Evolutionary conservation across 2,888 invertebrate genomes (phyloP), one percentile per base, ranked within the genome.

Genomic region (Thera britannica): DNA sequence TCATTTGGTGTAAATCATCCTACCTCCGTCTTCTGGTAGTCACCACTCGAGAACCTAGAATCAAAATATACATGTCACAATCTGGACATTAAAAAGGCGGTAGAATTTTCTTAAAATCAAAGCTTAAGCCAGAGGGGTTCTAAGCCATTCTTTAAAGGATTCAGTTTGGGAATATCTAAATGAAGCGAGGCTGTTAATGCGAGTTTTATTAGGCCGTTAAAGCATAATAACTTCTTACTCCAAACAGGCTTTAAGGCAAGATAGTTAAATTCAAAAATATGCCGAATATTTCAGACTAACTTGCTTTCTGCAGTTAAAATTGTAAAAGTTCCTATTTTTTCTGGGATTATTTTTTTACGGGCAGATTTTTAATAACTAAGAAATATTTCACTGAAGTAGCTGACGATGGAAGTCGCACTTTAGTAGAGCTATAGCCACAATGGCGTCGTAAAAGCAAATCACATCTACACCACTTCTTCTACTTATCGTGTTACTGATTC

Each of bases 111-210:
- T 54, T 23, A 58, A n/a, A 57, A n/a, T 38, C 23, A 11, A 38
- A 9, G 2, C 44, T 46, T 44, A 48, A 51, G 49, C 56, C 46
- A 34, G 56, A 48, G 55, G 65, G 69, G 62, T 58, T 68, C 73
- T 52, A 55, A 77, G 70, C 77, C 70, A 64, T 73, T 71, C 72
- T 73, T 70, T 68, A 75, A 63, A 67, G 73, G 73, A 73, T 70
- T 70, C 61, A 52, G 65, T 70, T 67, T 52, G 54, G 23, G 61
- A 68, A 69, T 65, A 65, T 69, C 65, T 69, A 80, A 83, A 81
- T 80, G 79, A 79, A 82, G 71, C 72, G 69, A 58, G 55, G 34
- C 51, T 57, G 59, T 62, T 68, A 70, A 71, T 70, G 69, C 60
- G 60, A 55, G 62, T 68, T 71, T 71, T 75, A 73, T 73, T 70